A percentile compares a stretch with the other conserved stretches of the same genome.
These are phyloP conservation scores for Parnassius mnemosyne DNA, from an alignment of 2,888 invertebrate genomes.

Conservation along the genomic window DNA sequence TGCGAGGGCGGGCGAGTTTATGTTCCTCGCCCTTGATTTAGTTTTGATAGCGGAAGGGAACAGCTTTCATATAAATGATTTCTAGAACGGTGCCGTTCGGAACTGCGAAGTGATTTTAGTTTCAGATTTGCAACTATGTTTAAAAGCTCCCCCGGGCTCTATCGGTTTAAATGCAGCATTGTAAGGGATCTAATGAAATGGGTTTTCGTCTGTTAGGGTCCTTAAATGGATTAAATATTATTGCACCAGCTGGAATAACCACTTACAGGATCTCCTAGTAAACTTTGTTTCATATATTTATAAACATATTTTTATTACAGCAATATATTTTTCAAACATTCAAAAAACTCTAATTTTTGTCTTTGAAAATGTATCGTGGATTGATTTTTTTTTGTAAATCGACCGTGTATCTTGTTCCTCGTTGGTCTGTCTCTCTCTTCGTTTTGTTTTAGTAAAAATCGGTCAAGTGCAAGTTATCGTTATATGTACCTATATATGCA, in stretches of 20 bases:
- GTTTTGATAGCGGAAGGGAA: constrained; percentile 77
- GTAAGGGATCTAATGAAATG: constrained; percentile 66
- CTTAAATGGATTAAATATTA: constrained; percentile 68
- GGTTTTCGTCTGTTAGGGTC: constrained; percentile 52
- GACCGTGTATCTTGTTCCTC: no score
- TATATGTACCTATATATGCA: no score
- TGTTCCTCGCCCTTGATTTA: constrained; percentile 75
- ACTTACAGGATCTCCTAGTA: no score
- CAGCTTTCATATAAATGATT: constrained; percentile 77
- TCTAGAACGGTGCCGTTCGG: constrained; percentile 37
- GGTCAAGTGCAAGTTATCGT: no score
- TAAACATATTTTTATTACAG: no score
- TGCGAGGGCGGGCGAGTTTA: constrained; percentile 76
- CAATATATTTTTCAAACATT: no score
- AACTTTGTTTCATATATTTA: no score
- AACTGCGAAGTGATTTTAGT: constrained; percentile 41
- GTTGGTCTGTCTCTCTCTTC: no score
- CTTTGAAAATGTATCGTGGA: no score
- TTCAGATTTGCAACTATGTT: constrained; percentile 68
- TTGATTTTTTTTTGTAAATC: no score
- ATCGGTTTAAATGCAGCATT: constrained; percentile 57
- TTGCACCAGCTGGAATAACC: constrained; percentile 36
- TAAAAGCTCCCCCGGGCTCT: constrained; percentile 53
- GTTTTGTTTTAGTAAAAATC: no score
- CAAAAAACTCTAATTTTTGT: no score